Evolutionary conservation across 2,888 invertebrate species (phyloP).

Genomic region (Scotopteryx bipunctaria): DNA sequence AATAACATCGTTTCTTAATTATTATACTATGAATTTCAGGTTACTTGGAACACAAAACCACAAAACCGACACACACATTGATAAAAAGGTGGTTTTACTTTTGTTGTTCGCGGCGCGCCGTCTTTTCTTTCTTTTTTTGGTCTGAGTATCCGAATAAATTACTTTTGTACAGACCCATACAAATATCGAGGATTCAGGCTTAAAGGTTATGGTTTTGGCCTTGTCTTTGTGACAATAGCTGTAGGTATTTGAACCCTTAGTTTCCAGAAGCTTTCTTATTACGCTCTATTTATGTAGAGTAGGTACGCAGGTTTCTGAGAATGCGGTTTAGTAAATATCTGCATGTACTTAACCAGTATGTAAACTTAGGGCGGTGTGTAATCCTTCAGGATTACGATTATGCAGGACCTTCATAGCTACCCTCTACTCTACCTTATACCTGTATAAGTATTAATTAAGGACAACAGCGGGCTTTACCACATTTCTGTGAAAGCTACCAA

Average conservation of each 20-base stretch:
- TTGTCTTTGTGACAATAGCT: background rate
- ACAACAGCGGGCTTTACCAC: slow-evolving; percentile 25
- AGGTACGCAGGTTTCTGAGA: background rate
- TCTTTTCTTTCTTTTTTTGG: no score
- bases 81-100: no score
- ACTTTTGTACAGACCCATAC: background rate
- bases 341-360: slow-evolving; percentile 10
- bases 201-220: background rate
- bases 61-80: no score
- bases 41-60: no score
- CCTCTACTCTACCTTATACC: slow-evolving; percentile 3
- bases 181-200: background rate
- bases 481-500: slow-evolving; percentile 30
- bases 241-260: background rate
- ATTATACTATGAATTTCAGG: no score
- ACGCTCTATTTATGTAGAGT: background rate
- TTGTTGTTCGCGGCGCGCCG: no score
- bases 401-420: slow-evolving; percentile 14
- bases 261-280: slow-evolving; percentile 4
- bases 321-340: slow-evolving; percentile 6
- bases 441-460: slow-evolving; percentile 27
- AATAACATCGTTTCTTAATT: no score
- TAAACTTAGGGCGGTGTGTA: slow-evolving; percentile 11
- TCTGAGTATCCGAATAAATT: background rate
- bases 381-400: slow-evolving; percentile 22